A percentile compares a stretch with the other conserved stretches of the same genome.
Conservation (phyloP, 1,140 invertebrate genomes). For the Kradibia gibbosae region DNA sequence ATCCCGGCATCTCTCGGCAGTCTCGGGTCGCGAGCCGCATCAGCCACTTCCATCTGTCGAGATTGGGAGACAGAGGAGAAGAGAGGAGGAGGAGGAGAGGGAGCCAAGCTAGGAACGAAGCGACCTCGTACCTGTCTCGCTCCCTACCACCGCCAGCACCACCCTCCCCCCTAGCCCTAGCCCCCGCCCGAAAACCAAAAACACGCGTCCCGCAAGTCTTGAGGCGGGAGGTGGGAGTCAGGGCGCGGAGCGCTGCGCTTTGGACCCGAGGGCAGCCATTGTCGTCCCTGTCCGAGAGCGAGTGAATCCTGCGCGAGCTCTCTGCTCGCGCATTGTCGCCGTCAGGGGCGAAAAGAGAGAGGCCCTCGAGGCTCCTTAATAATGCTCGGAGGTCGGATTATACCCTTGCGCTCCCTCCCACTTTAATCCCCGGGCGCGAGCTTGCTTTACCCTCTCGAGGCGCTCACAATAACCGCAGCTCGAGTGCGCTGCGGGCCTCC, state of each 20-base stretch:
- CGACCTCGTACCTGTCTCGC: not conserved
- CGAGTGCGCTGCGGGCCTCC: not conserved
- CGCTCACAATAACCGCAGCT: not conserved
- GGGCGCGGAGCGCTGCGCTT: slow-evolving; percentile 16
- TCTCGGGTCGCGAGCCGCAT: not conserved
- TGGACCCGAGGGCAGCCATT: not conserved
- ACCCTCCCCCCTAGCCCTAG: too few species aligned
- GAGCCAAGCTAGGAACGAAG: not conserved
- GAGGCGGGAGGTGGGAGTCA: slow-evolving; percentile 33
- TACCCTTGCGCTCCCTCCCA: slow-evolving; percentile 37
- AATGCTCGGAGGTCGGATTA: slow-evolving; percentile 29
- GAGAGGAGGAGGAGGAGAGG: not conserved
- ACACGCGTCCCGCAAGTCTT: too few species aligned
- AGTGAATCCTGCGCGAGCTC: not conserved
- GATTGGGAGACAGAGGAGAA: not conserved
- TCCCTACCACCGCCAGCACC: too few species aligned
- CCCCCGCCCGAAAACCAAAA: too few species aligned
- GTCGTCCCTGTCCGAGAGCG: not conserved
- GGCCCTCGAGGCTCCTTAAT: slow-evolving; percentile 23
- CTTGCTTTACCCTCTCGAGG: slow-evolving; percentile 45
- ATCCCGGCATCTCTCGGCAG: not conserved
- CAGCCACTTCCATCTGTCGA: not conserved
- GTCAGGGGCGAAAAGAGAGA: not conserved
- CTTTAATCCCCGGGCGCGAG: slow-evolving; percentile 35
- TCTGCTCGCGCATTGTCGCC: slow-evolving; percentile 2